A percentile compares a stretch with the other conserved stretches of the same genome.
phyloP scores from a whole-genome alignment of 2,888 invertebrate genomes.

The Bellardia bayeri region DNA sequence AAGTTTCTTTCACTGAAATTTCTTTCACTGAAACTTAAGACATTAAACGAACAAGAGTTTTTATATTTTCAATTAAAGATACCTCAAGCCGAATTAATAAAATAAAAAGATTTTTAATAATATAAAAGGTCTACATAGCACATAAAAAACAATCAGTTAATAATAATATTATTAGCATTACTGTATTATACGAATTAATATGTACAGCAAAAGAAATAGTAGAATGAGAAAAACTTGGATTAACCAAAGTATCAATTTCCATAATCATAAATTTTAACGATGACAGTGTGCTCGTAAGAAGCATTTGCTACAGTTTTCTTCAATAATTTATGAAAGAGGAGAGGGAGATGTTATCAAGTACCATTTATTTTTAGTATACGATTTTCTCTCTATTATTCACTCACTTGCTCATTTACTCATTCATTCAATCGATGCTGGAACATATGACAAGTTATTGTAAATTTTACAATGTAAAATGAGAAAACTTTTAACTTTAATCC shows the following conservation, averaged over 20 bases:
- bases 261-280: slow-evolving; percentile 60
- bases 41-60: too few relatives aligned
- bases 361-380: neutral
- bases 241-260: slow-evolving; percentile 56
- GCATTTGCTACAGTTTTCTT: neutral
- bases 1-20: too few relatives aligned
- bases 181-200: too few relatives aligned
- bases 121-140: too few relatives aligned
- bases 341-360: neutral
- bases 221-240: slow-evolving; percentile 7
- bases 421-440: neutral
- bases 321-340: neutral
- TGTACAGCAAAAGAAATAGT: neutral
- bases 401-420: slow-evolving; percentile 14
- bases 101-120: too few relatives aligned
- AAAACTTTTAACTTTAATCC: slow-evolving; percentile 31
- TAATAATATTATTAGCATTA: too few relatives aligned
- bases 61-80: too few relatives aligned
- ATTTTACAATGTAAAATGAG: slow-evolving; percentile 33
- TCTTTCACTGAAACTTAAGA: too few relatives aligned
- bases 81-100: too few relatives aligned
- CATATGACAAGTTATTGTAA: slow-evolving; percentile 44
- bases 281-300: slow-evolving; percentile 24
- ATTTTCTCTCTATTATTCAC: slow-evolving; percentile 22
- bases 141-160: too few relatives aligned